A percentile compares a stretch with the other conserved stretches of the same genome.
These are phyloP conservation scores for Dermatemys mawii DNA, from an alignment of 2,113 vertebrate genomes.

Conservation along the genomic window DNA sequence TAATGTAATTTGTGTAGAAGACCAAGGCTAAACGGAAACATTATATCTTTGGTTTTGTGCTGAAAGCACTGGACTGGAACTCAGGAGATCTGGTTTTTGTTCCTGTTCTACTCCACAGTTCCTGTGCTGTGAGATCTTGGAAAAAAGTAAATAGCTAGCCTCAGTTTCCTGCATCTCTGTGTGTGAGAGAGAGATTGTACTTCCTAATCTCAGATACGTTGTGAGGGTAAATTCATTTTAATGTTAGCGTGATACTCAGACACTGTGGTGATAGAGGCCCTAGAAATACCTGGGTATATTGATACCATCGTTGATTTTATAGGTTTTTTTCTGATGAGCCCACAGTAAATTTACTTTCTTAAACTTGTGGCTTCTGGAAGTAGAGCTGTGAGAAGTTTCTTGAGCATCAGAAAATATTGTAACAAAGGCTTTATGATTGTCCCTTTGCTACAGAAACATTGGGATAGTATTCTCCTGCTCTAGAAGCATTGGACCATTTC, in stretches of 20 bases:
- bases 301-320: background rate
- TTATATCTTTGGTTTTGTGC: background rate
- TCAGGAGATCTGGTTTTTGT: background rate
- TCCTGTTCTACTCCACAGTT: background rate
- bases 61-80: background rate
- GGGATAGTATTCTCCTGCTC: background rate
- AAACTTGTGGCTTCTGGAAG: background rate
- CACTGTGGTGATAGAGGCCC: background rate
- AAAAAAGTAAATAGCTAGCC: conserved; percentile 48
- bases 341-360: conserved; percentile 1
- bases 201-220: conserved; percentile 3
- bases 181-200: background rate
- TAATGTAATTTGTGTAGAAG: conserved; percentile 3
- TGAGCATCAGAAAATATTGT: background rate
- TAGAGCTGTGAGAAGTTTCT: background rate
- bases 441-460: background rate
- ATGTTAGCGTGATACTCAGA: background rate
- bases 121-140: conserved; percentile 25
- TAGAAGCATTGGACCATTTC: background rate
- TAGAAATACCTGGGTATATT: conserved; percentile 14
- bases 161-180: background rate
- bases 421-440: background rate
- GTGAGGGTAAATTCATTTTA: conserved; percentile 20
- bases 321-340: background rate
- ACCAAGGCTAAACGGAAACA: background rate